These are phyloP conservation scores for Batillaria attramentaria DNA, from an alignment of 1,140 invertebrate genomes.

Conservation along the genomic window DNA sequence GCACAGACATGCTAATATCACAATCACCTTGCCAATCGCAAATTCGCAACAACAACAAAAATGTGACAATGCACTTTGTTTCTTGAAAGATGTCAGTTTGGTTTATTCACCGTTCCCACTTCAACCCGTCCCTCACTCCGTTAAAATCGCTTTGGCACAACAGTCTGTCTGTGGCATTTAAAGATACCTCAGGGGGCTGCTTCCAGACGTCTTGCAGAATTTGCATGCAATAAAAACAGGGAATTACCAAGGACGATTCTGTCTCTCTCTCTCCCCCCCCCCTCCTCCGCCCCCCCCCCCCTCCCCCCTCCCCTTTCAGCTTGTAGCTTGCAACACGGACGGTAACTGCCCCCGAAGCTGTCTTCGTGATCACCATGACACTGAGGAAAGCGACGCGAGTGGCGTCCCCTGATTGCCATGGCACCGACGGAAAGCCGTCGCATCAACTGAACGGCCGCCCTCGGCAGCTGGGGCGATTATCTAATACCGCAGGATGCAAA, in stretches of 20 bases:
- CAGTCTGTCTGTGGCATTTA: neutral
- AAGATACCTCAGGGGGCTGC: neutral
- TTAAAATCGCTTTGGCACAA: neutral
- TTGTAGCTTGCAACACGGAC: neutral
- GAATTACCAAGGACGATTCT: neutral
- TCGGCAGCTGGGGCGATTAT: conserved; percentile 13
- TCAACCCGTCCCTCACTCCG: neutral
- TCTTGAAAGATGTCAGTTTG: neutral
- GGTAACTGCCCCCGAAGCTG: neutral
- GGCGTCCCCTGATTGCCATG: neutral
- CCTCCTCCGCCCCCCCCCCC: neutral
- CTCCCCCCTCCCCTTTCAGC: neutral
- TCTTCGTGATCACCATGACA: neutral
- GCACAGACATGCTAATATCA: too few species aligned
- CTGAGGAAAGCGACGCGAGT: neutral
- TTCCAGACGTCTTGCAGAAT: neutral
- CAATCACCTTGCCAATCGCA: too few species aligned
- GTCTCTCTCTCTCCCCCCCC: neutral
- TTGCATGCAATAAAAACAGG: conserved; percentile 22
- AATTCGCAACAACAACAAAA: too few species aligned
- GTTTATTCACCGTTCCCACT: neutral
- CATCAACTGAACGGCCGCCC: too few species aligned
- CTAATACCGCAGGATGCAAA: conserved; percentile 22
- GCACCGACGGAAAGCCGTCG: neutral
- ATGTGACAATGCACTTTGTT: neutral